Percentiles rank a stretch among this genome's conserved stretches.
These are phyloP conservation scores for Pseudomyrmex concolor DNA, from an alignment of 1,140 invertebrate genomes.

Conservation along the genomic window DNA sequence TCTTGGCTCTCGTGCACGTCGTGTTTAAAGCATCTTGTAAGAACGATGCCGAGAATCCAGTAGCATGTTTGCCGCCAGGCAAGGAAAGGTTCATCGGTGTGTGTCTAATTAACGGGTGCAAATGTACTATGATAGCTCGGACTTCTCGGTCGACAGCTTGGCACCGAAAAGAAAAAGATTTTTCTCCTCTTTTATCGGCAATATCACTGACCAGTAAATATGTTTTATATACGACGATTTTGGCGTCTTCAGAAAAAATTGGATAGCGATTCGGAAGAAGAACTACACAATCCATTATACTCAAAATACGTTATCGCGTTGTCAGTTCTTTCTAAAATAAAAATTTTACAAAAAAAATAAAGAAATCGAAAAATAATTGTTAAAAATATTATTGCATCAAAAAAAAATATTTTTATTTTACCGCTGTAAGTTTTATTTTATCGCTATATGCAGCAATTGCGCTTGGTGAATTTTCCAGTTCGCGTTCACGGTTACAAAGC, in stretches of 20 bases:
- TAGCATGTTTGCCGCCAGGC: constrained; percentile 37
- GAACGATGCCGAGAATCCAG: constrained; percentile 20
- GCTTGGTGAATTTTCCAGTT: constrained; percentile 48
- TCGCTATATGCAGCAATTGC: constrained; percentile 34
- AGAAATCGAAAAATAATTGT: background rate
- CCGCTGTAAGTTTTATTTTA: background rate
- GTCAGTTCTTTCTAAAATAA: constrained; percentile 8
- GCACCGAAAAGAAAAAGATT: constrained; percentile 55
- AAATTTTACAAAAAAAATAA: background rate
- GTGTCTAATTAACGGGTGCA: constrained; percentile 44
- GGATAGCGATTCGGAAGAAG: constrained; percentile 19
- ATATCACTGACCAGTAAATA: constrained; percentile 30
- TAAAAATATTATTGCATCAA: background rate
- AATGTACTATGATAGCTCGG: constrained; percentile 32
- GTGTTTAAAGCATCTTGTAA: constrained; percentile 32
- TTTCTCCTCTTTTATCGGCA: constrained; percentile 10
- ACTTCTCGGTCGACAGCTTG: constrained; percentile 44
- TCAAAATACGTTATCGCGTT: constrained; percentile 14
- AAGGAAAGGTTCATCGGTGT: constrained; percentile 36
- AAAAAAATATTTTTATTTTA: background rate
- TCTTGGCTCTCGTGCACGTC: constrained; percentile 5
- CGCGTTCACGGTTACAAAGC: constrained; percentile 51
- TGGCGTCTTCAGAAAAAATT: constrained; percentile 66
- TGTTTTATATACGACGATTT: constrained; percentile 68
- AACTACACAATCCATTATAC: constrained; percentile 48